Base-by-base conservation (phyloP, 2,113 vertebrate genomes). In the Struthio camelus region DNA sequence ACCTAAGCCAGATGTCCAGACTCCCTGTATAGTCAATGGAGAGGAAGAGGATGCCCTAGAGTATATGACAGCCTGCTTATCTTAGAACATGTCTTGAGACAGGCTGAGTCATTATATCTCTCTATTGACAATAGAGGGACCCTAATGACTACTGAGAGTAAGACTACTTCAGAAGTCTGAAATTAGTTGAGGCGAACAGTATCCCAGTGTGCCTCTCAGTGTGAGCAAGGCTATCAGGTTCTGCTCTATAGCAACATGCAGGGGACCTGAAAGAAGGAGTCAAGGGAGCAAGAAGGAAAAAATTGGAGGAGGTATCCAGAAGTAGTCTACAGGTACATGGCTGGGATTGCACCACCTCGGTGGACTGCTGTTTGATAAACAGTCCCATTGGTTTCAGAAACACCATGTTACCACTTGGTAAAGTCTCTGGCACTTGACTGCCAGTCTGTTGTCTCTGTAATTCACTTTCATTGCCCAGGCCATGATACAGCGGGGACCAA, bases 301-400 rank as follows among this genome's bases (percentile, higher is more conserved):
- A 81, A 10, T 19, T 0, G 30, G 51, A 81, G 19, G 56, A 0
- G 0, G 16, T 90, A 59, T 23, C 27, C 76, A 86, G 84, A 79
- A 85, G 54, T 20, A 7, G 2, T 67, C 32, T 89, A 50, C 34
- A 75, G 75, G 65, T 30, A 28, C 64, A 23, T 15, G 83, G 66
- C 77, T 94, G 85, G 77, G 61, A 54, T 42, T 24, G n/a, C 84
- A 56, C 61, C 78, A 76, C 61, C 56, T 81, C 90, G 81, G 56
- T 36, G 79, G 70, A 61, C 27, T 51, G 69, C 46, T 95, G 61
- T 66, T 80, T 85, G 84, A 48, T 42, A 73, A 95, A 84, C 77
- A 83, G 44, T 66, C 50, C 66, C 20, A 1, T 88, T 69, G 92
- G 38, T 80, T 89, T 80, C 53, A 77, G 32, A 66, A 75, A 86